Evolutionary conservation across 2,113 vertebrate genomes (phyloP), one percentile per base, ranked within the genome.

Genomic region (Trochalopteron elliotii): DNA sequence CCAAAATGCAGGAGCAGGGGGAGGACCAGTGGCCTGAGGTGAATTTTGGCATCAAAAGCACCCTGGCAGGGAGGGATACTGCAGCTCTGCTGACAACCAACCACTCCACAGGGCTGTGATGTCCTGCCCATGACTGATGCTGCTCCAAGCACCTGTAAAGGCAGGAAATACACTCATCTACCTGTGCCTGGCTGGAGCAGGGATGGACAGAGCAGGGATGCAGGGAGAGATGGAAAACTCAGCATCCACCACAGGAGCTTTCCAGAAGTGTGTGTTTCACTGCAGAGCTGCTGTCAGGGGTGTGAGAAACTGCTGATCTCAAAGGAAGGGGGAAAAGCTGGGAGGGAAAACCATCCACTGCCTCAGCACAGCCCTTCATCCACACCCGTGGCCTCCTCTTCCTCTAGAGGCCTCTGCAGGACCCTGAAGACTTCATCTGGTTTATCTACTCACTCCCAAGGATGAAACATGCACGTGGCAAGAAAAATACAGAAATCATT

Each of bases 111-210:
- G 64, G 35, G 64, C 53, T 87, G 5, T 2, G 5, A 59, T 35
- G 40, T 64, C 71, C 83, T 60, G 37, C 31, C 30, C 12, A 6
- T 9, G 49, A 27, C n/a, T 5, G 5, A 37, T 5, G 67, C 37
- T 27, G 47, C 61, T 61, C 25, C 0, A 0, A 77, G 69, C 39
- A 63, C 9, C 52, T 10, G 1, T 35, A 87, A 25, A 65, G 39
- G 69, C 56, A 93, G 72, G 42, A 33, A 42, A 77, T 78, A 45
- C 0, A 1, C n/a, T 56, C 24, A 10, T 5, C n/a, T 77, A 35
- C 49, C 75, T 28, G 4, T 1, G 0, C 21, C 50, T 39, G 60
- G 11, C 37, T 3, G 1, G 55, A 37, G 57, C 1, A 0, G 23
- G 47, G 35, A 47, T 19, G 27, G 44, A 79, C n/a, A 60, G 63